These are phyloP conservation scores for Cosmia pyralina DNA, from an alignment of 2,888 invertebrate genomes.

Conservation along the genomic window DNA sequence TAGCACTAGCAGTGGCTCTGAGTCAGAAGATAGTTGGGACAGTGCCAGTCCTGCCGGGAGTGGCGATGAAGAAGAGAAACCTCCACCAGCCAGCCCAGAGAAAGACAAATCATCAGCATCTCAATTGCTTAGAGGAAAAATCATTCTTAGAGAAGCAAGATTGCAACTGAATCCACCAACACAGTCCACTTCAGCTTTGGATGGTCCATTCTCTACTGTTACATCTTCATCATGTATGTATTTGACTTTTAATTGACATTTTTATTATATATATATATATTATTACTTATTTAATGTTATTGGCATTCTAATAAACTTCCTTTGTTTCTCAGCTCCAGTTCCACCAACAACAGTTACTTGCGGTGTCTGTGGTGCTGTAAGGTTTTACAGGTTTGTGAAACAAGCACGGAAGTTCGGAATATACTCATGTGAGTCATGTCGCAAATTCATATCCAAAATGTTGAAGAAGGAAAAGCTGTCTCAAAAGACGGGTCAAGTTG, in stretches of 20 bases:
- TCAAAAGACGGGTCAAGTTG: conserved; percentile 88
- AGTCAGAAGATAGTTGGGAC: conserved; percentile 87
- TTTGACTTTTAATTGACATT: conserved; percentile 6
- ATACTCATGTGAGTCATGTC: conserved; percentile 95
- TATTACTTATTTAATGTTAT: too few species aligned
- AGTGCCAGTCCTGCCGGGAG: conserved; percentile 83
- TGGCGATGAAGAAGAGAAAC: conserved; percentile 83
- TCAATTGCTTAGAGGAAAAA: conserved; percentile 91
- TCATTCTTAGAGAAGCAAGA: conserved; percentile 92
- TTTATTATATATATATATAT: too few species aligned
- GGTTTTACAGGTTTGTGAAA: conserved; percentile 94
- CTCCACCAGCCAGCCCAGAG: conserved; percentile 84
- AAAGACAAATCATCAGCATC: conserved; percentile 85
- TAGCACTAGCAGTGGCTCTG: conserved; percentile 85
- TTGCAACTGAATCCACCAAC: conserved; percentile 90
- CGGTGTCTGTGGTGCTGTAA: conserved; percentile 94
- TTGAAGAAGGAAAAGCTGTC: conserved; percentile 92
- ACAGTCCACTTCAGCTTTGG: conserved; percentile 86
- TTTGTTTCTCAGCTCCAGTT: conserved; percentile 84
- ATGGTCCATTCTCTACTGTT: conserved; percentile 92
- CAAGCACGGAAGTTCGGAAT: conserved; percentile 96
- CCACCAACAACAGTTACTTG: conserved; percentile 93
- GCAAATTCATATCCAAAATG: conserved; percentile 96
- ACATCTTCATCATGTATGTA: conserved; percentile 84
- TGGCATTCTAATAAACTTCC: conserved; percentile 23